Evolutionary conservation across 2,888 invertebrate genomes (phyloP).

Genomic region (Aleiodes alternator): DNA sequence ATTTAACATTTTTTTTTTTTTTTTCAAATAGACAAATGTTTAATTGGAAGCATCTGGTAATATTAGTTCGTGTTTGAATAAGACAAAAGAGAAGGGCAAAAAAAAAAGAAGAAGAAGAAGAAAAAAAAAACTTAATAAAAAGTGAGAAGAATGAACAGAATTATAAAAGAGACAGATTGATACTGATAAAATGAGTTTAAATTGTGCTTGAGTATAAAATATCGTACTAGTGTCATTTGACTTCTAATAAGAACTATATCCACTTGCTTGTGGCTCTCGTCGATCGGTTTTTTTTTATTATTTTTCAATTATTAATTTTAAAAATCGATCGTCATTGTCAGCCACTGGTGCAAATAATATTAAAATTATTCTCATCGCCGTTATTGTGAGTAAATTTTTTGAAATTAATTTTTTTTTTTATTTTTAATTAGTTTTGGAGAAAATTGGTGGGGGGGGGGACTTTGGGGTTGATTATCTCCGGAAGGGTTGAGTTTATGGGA

Average conservation of each 20-base stretch:
- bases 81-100: not conserved
- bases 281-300: conserved; percentile 1
- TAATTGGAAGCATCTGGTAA: too few relatives aligned
- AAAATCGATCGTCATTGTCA: conserved; percentile 21
- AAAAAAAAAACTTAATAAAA: not conserved
- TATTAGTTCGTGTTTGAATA: not conserved
- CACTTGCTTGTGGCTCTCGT: conserved; percentile 50
- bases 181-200: conserved; percentile 27
- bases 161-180: conserved; percentile 12
- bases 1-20: not conserved
- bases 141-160: not conserved
- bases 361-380: not conserved
- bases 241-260: conserved; percentile 27
- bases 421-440: not conserved
- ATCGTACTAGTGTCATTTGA: not conserved
- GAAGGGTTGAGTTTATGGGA: too few relatives aligned
- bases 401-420: not conserved
- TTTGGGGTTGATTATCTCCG: too few relatives aligned
- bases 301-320: not conserved
- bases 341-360: conserved; percentile 4
- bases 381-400: conserved; percentile 25
- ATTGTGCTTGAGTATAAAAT: conserved; percentile 25
- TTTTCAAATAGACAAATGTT: too few relatives aligned
- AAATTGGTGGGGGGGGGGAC: too few relatives aligned
- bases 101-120: not conserved